Base-by-base conservation (phyloP, 2,888 invertebrate species). In the Drosophila greeni region DNA sequence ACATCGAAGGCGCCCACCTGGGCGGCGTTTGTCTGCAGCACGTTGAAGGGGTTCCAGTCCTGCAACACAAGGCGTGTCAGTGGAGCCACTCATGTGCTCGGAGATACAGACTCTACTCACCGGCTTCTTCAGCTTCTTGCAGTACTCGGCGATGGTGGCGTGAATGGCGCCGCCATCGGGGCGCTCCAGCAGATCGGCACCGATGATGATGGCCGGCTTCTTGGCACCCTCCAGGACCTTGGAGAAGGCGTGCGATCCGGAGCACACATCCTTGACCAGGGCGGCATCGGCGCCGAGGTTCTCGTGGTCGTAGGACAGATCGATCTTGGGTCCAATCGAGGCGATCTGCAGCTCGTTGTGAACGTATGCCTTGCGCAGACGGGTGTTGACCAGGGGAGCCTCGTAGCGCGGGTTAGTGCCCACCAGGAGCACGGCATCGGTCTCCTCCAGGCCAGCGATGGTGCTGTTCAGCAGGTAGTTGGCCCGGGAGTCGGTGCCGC, bases 361-460 rank as follows among this genome's bases (percentile, higher is more conserved):
- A n/a, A 99, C 91, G 90, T 95, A 99, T 64, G 95, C 93, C 89
- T 99, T 99, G 65, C 99, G 93, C 72, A 99, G 93, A 81, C 99
- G 93, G 0, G 99, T 95, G 89, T 99, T 99, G 64, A 99, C 90
- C 31, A 99, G 90, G 1, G 99, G 98, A 39, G 99, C 99, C 90
- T 99, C 99, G 88, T 95, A 97, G 53, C 99, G 92, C 0, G 98
- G 96, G 91, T 99, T 99, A 2, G 98, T 97, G 57, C 99, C 99
- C 79, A 99, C 93, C 53, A 99, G 90, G 1, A 99, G 90, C 20
- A 99, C 92, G 59, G 95, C 92, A 89, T 99, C 99, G 0, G 98
- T 95, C 65, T 98, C 95, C 89, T 99, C 99, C 29, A 98, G 92
- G 45, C 94, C 94, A 43, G 94, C 93, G 80, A 99, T 98, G 83